phyloP scores from a whole-genome alignment of 2,113 vertebrate species.

The Thymallus thymallus region DNA sequence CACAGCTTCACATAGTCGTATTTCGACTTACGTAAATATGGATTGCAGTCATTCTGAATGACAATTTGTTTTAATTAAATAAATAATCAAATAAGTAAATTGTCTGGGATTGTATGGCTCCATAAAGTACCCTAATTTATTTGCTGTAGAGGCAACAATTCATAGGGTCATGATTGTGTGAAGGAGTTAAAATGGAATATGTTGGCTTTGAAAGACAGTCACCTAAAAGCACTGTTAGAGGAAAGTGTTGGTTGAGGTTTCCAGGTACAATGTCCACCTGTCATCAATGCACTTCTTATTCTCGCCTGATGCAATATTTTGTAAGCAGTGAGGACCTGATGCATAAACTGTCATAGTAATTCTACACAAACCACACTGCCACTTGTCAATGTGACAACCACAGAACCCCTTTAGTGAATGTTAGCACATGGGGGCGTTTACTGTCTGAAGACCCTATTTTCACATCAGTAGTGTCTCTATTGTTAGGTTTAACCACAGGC shows the following conservation, averaged over 20 bases:
- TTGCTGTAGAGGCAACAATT: not conserved
- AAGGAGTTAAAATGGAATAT: not conserved
- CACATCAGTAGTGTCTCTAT: constrained; percentile 37
- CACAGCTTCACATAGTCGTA: not conserved
- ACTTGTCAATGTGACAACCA: constrained; percentile 35
- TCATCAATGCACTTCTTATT: not conserved
- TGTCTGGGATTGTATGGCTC: not conserved
- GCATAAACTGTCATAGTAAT: not conserved
- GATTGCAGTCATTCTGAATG: not conserved
- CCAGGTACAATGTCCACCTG: not conserved
- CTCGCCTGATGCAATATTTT: not conserved
- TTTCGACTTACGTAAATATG: not conserved
- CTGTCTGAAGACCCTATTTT: constrained; percentile 53
- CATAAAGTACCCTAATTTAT: not conserved
- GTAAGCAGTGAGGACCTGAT: not conserved
- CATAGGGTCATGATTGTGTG: not conserved
- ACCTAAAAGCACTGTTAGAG: not conserved
- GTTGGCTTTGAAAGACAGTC: not conserved
- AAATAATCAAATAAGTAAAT: not conserved
- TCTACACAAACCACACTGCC: not conserved
- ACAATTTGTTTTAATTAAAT: not conserved
- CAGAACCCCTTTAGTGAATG: constrained; percentile 48
- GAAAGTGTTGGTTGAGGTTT: not conserved
- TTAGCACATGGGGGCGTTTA: constrained; percentile 50
- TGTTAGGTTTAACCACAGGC: constrained; percentile 26